Evolutionary conservation across 2,888 invertebrate species (phyloP), one percentile per base, ranked within the genome.

Genomic region (Leucophenga montana): DNA sequence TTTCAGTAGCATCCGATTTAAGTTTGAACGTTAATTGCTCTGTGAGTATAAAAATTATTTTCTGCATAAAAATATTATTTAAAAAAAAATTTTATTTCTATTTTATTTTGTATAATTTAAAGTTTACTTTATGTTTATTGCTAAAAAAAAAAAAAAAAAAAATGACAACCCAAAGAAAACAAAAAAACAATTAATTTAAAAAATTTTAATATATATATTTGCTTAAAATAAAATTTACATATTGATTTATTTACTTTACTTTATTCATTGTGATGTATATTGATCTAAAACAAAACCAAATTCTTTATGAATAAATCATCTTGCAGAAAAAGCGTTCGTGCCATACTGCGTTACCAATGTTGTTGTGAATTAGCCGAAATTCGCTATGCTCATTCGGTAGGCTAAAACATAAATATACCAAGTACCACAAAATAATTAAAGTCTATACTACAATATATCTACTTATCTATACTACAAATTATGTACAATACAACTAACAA

Each of bases 301-400:
- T 46, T 66, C 50, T 57, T 22, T 66, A 39, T 53, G 53, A 57
- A 48, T 57, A 50, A 59, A 70, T 70, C 75, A 79, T 86, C 85
- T 89, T 89, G 86, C 89, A 89, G 89, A 88, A 89, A 89, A 87
- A 88, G 88, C 87, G 89, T 89, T 87, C 89, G 88, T 83, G 89
- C 89, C 86, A 87, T 89, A 82, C 88, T 89, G 80, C 89, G 88
- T 83, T 88, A 89, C 86, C 89, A 89, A 87, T 89, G 89, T 89
- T 89, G 89, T 89, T 89, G 89, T 86, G 88, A 89, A 86, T 88
- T 88, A 86, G 88, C 88, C 79, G 89, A 89, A 87, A 88, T 88
- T 86, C 88, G 88, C 86, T 88, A 88, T 85, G 85, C 88, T 84
- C 87, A 89, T 86, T 88, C 89, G 89, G 89, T 89, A 89, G 88